Conservation (phyloP, 2,888 invertebrate genomes). For the Papilio elwesi region DNA sequence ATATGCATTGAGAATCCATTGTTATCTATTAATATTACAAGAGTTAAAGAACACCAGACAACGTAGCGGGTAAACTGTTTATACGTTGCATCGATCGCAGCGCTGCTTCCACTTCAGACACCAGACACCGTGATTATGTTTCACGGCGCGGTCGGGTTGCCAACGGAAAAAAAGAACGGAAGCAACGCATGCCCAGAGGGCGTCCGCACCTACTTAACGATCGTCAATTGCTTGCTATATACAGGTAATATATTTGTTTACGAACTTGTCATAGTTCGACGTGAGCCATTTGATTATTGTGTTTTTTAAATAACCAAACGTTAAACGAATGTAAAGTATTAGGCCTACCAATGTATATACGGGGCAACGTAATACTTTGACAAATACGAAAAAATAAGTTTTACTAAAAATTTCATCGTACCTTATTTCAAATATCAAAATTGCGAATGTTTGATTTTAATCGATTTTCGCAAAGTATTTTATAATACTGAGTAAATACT, state of each 20-base stretch:
- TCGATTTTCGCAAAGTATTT: too few species aligned
- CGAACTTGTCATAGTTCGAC: not conserved
- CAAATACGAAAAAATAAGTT: too few species aligned
- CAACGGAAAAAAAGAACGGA: constrained; percentile 26
- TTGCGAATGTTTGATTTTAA: too few species aligned
- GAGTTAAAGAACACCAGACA: constrained; percentile 40
- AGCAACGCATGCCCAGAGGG: constrained; percentile 9
- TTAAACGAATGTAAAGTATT: not conserved
- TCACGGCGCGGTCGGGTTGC: constrained; percentile 14
- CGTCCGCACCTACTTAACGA: constrained; percentile 1
- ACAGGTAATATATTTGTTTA: not conserved
- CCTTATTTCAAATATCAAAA: too few species aligned
- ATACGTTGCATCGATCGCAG: constrained; percentile 33
- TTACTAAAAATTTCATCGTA: too few species aligned
- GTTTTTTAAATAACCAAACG: too few species aligned
- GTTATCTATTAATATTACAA: constrained; percentile 36
- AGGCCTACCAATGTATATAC: too few species aligned
- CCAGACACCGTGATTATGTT: constrained; percentile 39
- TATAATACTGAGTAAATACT: too few species aligned
- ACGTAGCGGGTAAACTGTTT: constrained; percentile 36
- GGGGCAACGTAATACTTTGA: too few species aligned
- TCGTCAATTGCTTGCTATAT: not conserved
- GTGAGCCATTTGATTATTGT: not conserved
- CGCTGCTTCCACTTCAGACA: constrained; percentile 31
- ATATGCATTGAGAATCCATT: constrained; percentile 36